Percentiles rank a stretch among this genome's conserved stretches.
phyloP scores from a whole-genome alignment of 2,888 invertebrate species.

The Apantesis nais region DNA sequence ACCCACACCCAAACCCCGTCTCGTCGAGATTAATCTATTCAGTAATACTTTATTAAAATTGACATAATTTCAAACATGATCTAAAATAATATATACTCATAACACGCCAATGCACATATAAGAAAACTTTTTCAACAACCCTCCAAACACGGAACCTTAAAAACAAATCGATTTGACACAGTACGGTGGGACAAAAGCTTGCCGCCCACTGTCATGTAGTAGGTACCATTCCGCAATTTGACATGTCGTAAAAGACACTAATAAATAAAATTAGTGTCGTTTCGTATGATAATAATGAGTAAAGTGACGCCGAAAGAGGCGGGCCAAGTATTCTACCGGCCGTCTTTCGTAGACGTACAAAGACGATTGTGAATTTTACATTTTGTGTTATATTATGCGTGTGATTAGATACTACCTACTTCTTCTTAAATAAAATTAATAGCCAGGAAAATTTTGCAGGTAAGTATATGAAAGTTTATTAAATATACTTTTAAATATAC shows the following conservation, averaged over 20 bases:
- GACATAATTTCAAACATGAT: slow-evolving; percentile 11
- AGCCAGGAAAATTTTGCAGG: slow-evolving; percentile 28
- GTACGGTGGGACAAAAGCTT: slow-evolving; percentile 54
- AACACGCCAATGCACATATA: slow-evolving; percentile 14
- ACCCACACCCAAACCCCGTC: neutral
- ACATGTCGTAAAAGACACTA: slow-evolving; percentile 72
- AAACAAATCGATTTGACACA: slow-evolving; percentile 69
- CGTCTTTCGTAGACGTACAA: slow-evolving; percentile 23
- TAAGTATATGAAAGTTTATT: neutral
- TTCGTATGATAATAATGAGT: slow-evolving; percentile 59
- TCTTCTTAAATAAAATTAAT: slow-evolving; percentile 44
- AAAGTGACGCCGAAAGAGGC: slow-evolving; percentile 63
- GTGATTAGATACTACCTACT: slow-evolving; percentile 53
- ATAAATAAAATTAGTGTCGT: slow-evolving; percentile 82
- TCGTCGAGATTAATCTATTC: neutral
- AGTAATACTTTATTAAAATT: neutral
- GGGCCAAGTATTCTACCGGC: slow-evolving; percentile 40
- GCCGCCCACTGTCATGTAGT: slow-evolving; percentile 59
- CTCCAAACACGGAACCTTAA: slow-evolving; percentile 45
- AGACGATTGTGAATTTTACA: slow-evolving; percentile 47
- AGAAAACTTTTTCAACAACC: slow-evolving; percentile 11
- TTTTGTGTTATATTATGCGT: slow-evolving; percentile 58
- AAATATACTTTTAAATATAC: neutral
- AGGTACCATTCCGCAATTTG: slow-evolving; percentile 71
- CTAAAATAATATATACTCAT: slow-evolving; percentile 17